Evolutionary conservation across 2,888 invertebrate species (phyloP), one percentile per base, ranked within the genome.

Genomic region (Digitonthophagus gazella): DNA sequence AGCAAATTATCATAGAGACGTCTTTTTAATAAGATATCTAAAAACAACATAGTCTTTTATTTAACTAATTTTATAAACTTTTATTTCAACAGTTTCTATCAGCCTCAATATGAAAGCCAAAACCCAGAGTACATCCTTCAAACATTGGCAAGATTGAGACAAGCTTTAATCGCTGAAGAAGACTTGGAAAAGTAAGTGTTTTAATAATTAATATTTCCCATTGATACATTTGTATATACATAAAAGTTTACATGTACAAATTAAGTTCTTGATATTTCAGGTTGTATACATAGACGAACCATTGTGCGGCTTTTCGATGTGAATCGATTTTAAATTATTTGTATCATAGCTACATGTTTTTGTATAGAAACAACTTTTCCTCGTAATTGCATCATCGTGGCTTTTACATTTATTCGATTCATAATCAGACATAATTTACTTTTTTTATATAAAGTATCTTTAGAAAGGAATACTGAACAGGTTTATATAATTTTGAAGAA

Each of bases 121-220:
- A 92, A 93, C 76, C 92, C 93, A 0, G 92, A 93, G 81, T 91
- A 92, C 71, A 88, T 93, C 72, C 81, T 92, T 84, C 91, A 92
- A 76, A 87, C 93, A 82, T 85, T 93, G 79, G 89, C 89, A 76
- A 89, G 91, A 78, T 87, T 94, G 78, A 89, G 90, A 74, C 91
- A 91, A 83, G 89, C 91, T 75, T 87, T 93, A 73, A 87, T 92
- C 78, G 88, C 91, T 75, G 91, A 92, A 78, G 91, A 91, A 81
- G 92, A 92, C 81, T 86, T 92, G 82, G 92, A 92, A 83, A 91
- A 89, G 93, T 93, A 83, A 87, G 90, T 71, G 71, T 65, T 65
- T 58, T 58, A 0, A 15, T 58, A 15, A 15, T 5, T 16, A 22
- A 4, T n/a, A 57, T 16, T 57, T 57, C 5, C 57, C 54, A 44